These are phyloP conservation scores for Apantesis nais DNA, from an alignment of 2,888 invertebrate species.

Conservation along the genomic window DNA sequence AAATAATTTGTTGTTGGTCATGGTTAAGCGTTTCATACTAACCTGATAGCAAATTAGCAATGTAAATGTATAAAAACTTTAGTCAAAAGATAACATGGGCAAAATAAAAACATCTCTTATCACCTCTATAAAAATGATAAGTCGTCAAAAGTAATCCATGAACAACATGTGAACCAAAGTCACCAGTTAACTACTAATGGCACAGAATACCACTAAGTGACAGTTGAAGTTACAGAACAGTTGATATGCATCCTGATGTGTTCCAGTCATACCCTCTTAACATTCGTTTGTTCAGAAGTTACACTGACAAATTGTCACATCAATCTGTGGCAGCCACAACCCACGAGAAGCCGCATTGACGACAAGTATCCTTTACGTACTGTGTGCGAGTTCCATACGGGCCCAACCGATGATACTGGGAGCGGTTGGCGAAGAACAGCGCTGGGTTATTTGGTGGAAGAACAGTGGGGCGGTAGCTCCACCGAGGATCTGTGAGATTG, in stretches of 20 bases:
- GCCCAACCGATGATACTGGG: slow-evolving; percentile 86
- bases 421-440: slow-evolving; percentile 87
- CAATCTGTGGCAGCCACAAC: slow-evolving; percentile 80
- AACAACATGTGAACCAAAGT: slow-evolving; percentile 59
- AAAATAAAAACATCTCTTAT: slow-evolving; percentile 42
- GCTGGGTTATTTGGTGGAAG: slow-evolving; percentile 85
- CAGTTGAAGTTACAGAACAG: slow-evolving; percentile 54
- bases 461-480: slow-evolving; percentile 84
- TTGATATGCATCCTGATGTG: slow-evolving; percentile 76
- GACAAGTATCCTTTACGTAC: slow-evolving; percentile 84
- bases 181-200: slow-evolving; percentile 57
- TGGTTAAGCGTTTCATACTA: slow-evolving; percentile 49
- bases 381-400: slow-evolving; percentile 84
- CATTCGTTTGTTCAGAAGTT: slow-evolving; percentile 71
- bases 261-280: slow-evolving; percentile 72
- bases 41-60: slow-evolving; percentile 45
- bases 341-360: slow-evolving; percentile 81
- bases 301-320: slow-evolving; percentile 61
- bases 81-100: slow-evolving; percentile 50
- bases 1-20: slow-evolving; percentile 48
- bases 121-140: slow-evolving; percentile 42
- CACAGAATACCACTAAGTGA: slow-evolving; percentile 63
- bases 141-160: slow-evolving; percentile 41
- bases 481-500: slow-evolving; percentile 82
- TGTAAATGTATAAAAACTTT: slow-evolving; percentile 48